Evolutionary conservation across 2,797 vertebrate genomes (phyloP).

Genomic region (Thunnus albacares): DNA sequence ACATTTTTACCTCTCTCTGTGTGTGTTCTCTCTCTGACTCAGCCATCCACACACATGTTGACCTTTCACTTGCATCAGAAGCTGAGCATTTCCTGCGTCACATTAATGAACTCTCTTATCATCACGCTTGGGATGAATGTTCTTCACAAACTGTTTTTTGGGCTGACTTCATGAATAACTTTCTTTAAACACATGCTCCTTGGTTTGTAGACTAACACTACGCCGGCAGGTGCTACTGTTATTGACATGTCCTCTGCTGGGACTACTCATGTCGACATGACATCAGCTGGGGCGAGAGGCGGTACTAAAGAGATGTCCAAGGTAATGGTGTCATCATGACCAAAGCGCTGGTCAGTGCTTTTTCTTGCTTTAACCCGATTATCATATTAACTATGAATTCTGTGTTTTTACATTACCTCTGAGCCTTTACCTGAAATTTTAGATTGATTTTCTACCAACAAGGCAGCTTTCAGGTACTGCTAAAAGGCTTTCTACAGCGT

Average conservation of each 20-base stretch:
- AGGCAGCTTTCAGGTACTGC: neutral
- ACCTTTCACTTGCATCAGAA: slow-evolving; percentile 20
- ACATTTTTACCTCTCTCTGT: slow-evolving; percentile 17
- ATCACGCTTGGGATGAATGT: slow-evolving; percentile 29
- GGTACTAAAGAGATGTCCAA: slow-evolving; percentile 52
- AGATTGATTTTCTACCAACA: neutral
- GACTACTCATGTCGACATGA: slow-evolving; percentile 63
- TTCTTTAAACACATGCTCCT: slow-evolving; percentile 56
- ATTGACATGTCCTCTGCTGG: slow-evolving; percentile 72
- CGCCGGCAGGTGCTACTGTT: slow-evolving; percentile 54
- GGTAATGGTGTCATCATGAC: slow-evolving; percentile 52
- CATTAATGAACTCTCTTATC: slow-evolving; percentile 5
- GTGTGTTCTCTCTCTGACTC: neutral
- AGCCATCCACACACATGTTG: slow-evolving; percentile 20
- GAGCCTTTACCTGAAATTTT: neutral
- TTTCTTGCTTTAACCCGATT: slow-evolving; percentile 1
- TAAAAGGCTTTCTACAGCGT: neutral
- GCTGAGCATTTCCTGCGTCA: slow-evolving; percentile 4
- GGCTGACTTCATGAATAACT: slow-evolving; percentile 44
- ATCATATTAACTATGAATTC: neutral
- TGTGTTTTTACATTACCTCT: slow-evolving; percentile 25
- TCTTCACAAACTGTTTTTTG: slow-evolving; percentile 15
- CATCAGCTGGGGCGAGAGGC: slow-evolving; percentile 39
- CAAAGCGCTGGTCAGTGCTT: neutral
- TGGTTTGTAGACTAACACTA: slow-evolving; percentile 74